Base-by-base conservation (phyloP, 2,797 vertebrate species). In the Falco berigora region DNA sequence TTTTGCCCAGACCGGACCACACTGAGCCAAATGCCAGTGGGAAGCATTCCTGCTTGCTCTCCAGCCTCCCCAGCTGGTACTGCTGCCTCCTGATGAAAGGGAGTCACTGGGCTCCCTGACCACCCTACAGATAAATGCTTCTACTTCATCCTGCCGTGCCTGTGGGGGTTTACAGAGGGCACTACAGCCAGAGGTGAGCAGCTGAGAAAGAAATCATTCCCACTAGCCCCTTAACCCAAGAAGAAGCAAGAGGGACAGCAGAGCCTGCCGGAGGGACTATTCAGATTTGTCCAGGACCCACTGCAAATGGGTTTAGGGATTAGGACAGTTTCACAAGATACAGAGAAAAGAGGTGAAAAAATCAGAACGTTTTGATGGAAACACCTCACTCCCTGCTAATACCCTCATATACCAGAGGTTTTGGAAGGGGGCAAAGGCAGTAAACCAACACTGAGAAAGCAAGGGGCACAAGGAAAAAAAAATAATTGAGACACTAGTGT, bases 181-280 rank as follows among this genome's bases (percentile, higher is more conserved):
- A 61, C 32, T 32, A 34, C 11, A 61, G 47, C 9, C 50, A 66
- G 0, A 0, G 12, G 42, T 7, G 10, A 86, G n/a, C 30, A 42
- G 24, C 34, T 75, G 14, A 91, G 34, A 58, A 75, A 86, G 10
- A 69, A 82, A 49, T 11, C 25, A 24, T 55, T 83, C 25, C 38
- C 20, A 15, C 11, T 24, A 42, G 20, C 6, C n/a, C 28, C 1
- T 3, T 34, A 94, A 80, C 8, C 21, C 53, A 78, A 46, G 3
- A 10, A 8, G 10, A 79, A 56, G 52, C 30, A 87, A 55, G 14
- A 80, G 5, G 20, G 63, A 82, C 9, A 61, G 46, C 25, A 66
- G 30, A 85, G 15, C 12, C 59, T 79, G 52, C 7, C 55, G 63
- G 8, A 71, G 7, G 34, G 18, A 68, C 36, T 88, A 9, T 24